Evolutionary conservation across 2,888 invertebrate species (phyloP), one percentile per base, ranked within the genome.

Genomic region (Platycheirus rosarum): DNA sequence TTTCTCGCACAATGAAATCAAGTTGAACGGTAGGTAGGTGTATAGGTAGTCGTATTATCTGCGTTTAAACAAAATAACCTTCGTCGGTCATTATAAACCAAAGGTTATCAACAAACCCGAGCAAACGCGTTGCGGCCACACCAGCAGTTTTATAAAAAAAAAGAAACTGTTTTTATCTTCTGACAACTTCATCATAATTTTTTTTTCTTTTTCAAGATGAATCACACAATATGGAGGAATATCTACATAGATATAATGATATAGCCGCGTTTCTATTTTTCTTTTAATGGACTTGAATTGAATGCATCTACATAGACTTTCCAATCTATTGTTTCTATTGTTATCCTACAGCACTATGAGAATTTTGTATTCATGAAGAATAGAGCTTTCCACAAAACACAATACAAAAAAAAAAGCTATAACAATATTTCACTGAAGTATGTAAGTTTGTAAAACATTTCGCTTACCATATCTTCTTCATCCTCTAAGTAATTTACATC

Each of bases 391-490:
- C 35, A n/a, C 18, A 20, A 42, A 23, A 40, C 23, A 49, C 16
- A 26, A 44, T n/a, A 18, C 49, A 42, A 51, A 32, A 46, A 44
- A 37, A 65, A 49, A 46, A 51, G 49, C n/a, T n/a, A 29, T 23
- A 18, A 13, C 29, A 5, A 13, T 37, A 23, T 40, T 40, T 55
- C 55, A 55, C 55, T 55, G 55, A 57, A 57, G 26, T 57, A 3
- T 1, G 37, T 37, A 35, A 16, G 44, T n/a, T 35, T 49, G 48
- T 48, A 14, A 60, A 42, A 60, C 35, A 57, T 65, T 63, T 40
- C 29, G 88, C 91, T 90, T 84, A 91, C 91, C 90, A 91, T 87
- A 82, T 91, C 91, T 87, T 91, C 91, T 86, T 91, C 91, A 86
- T 91, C 91, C 85, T 91, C 91, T 53, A 88, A 85, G 66, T 87